Conservation (phyloP, 2,113 vertebrate genomes). For the Erpornis zantholeuca region DNA sequence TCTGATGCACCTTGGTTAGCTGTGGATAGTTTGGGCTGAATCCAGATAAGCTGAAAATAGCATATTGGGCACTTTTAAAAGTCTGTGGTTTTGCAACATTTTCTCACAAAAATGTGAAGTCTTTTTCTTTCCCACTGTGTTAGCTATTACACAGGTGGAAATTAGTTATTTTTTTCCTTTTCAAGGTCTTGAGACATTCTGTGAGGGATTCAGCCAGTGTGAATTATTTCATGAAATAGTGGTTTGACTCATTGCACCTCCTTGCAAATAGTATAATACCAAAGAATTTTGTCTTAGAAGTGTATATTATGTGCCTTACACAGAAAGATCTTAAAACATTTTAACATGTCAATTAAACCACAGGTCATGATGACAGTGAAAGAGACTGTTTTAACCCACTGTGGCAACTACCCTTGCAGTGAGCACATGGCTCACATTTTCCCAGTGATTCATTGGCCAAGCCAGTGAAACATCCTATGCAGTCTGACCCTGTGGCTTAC, state of each 20-base stretch:
- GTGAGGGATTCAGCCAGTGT: background rate
- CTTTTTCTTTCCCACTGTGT: constrained; percentile 2
- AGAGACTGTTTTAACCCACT: background rate
- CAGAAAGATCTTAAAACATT: background rate
- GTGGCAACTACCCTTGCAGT: background rate
- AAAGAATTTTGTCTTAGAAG: background rate
- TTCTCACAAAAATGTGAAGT: constrained; percentile 16
- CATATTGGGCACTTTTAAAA: background rate
- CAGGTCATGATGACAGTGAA: background rate
- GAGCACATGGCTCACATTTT: background rate
- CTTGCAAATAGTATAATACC: background rate
- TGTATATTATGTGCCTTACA: background rate
- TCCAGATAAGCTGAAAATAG: constrained; percentile 27
- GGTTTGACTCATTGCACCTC: background rate
- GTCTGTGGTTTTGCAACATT: constrained; percentile 32
- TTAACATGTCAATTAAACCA: constrained; percentile 3
- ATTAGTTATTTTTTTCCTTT: constrained; percentile 22
- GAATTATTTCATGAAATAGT: constrained; percentile 18
- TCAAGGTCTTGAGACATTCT: background rate
- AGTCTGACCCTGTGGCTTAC: background rate
- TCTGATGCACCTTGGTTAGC: constrained; percentile 11
- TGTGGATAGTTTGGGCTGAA: constrained; percentile 11
- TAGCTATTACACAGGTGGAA: constrained; percentile 32
- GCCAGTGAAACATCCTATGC: background rate
- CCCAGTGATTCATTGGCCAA: constrained; percentile 31